Base-by-base conservation (phyloP, 1,140 invertebrate genomes). In the Bombus waltoni region DNA sequence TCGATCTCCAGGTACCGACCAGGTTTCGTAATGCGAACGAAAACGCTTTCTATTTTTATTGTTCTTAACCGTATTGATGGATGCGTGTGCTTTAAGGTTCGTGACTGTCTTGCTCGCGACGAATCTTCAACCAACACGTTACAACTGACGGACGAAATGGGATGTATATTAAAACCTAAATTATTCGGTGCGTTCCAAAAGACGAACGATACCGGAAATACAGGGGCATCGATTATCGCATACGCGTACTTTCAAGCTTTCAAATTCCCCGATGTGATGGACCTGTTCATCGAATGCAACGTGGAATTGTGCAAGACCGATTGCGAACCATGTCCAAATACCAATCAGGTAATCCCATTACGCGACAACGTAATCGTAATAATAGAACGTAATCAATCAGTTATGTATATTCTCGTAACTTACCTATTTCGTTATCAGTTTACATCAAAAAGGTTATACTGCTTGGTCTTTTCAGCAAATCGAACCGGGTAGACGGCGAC, bases 221-320 rank as follows among this genome's bases (percentile, higher is more conserved):
- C 96, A 0, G 97, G 97, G n/a, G 97, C 97, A 9, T 97, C 97
- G 1, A 96, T 98, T 13, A 97, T 98, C 53, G 97, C 97, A 1
- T 98, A 97, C 89, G 97, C 98, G 0, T 97, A 96, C 94, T 97
- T 98, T 94, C 97, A 97, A 93, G 98, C 98, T 0, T 98, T 98
- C 94, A 98, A 98, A 94, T 98, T 98, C 94, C 98, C 98, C 0
- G 98, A 98, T 92, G 96, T 97, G 42, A 98, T 98, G 97, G 98
- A 98, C 90, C 95, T 98, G 22, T 97, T 97, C 85, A 96, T 98
- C 62, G 97, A 98, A 91, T 98, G 98, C 91, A 98, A 98, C 83
- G 97, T 98, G 0, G 97, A 98, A 91, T 94, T 98, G 0, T 98
- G 98, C 89, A 98, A 98, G 95, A 97, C 96, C 25, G 96, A 97